These are phyloP conservation scores for Ptyas mucosa DNA, from an alignment of 2,113 vertebrate species.

Conservation along the genomic window DNA sequence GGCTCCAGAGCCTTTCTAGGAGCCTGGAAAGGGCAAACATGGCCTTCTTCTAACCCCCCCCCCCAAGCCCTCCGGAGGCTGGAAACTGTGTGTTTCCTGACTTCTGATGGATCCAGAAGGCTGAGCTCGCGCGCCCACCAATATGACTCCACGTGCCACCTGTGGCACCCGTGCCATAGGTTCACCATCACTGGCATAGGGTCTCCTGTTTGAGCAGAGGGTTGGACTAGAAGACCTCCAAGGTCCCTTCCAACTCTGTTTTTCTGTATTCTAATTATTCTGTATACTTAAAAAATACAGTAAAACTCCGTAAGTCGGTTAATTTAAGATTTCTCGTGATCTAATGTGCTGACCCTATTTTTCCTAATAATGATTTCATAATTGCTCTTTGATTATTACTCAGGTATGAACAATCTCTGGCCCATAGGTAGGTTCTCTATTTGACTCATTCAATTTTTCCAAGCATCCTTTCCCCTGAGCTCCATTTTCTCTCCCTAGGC, in stretches of 20 bases:
- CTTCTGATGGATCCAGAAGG: no score
- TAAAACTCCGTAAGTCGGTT: background rate
- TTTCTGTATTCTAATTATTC: background rate
- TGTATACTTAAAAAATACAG: background rate
- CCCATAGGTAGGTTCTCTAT: background rate
- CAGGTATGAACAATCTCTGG: background rate
- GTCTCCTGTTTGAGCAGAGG: background rate
- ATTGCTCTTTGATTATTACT: background rate
- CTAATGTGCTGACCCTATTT: background rate
- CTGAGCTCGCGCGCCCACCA: no score
- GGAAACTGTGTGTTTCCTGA: no score
- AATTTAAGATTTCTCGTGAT: background rate
- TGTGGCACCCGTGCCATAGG: no score
- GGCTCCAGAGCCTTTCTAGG: no score
- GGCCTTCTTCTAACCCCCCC: no score
- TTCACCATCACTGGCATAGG: no score
- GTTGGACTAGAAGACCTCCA: background rate
- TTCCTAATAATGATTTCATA: background rate
- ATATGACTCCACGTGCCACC: no score
- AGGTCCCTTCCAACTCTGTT: background rate
- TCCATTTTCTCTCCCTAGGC: background rate
- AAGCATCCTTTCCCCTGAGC: background rate
- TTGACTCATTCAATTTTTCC: background rate
- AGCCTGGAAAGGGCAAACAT: no score
- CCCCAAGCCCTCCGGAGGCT: no score